phyloP scores from a whole-genome alignment of 2,797 vertebrate genomes.

The Microchirus variegatus region DNA sequence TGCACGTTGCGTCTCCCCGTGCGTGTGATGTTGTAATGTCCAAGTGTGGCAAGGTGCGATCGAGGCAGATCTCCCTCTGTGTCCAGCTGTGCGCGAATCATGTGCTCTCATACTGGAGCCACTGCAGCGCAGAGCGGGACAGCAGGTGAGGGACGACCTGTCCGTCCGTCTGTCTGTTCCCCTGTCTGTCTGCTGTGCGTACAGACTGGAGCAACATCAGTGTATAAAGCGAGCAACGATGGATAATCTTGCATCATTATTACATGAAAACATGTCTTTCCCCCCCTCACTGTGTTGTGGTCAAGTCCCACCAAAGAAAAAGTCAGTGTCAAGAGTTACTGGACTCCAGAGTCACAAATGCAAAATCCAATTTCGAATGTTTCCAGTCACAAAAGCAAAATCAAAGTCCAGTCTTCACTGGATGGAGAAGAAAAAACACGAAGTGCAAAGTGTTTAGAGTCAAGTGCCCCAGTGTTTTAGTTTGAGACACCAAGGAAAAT shows the following conservation, averaged over 20 bases:
- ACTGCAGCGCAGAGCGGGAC: conserved; percentile 58
- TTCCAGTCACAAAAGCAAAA: neutral
- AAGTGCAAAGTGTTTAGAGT: too few relatives aligned
- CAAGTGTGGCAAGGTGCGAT: conserved; percentile 58
- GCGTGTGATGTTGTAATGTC: conserved; percentile 6
- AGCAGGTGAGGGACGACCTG: conserved; percentile 62
- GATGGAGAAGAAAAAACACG: too few relatives aligned
- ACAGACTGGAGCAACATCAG: conserved; percentile 34
- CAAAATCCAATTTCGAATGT: neutral
- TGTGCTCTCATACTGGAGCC: conserved; percentile 23
- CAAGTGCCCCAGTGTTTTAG: too few relatives aligned
- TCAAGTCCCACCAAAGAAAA: neutral
- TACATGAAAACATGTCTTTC: neutral
- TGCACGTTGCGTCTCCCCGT: conserved; percentile 18
- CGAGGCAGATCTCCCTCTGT: conserved; percentile 27
- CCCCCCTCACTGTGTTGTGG: neutral
- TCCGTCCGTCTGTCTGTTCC: conserved; percentile 17
- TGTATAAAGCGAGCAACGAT: conserved; percentile 23
- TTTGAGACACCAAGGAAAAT: too few relatives aligned
- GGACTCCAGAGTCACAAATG: too few relatives aligned
- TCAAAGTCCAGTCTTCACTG: neutral
- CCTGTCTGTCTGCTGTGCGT: too few relatives aligned
- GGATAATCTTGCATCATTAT: conserved; percentile 52
- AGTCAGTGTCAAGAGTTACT: neutral
- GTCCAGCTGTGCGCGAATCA: conserved; percentile 54